A percentile compares a stretch with the other conserved stretches of the same genome.
These are phyloP conservation scores for Babyrousa celebensis DNA, from an alignment of 2,797 vertebrate genomes.

Conservation along the genomic window DNA sequence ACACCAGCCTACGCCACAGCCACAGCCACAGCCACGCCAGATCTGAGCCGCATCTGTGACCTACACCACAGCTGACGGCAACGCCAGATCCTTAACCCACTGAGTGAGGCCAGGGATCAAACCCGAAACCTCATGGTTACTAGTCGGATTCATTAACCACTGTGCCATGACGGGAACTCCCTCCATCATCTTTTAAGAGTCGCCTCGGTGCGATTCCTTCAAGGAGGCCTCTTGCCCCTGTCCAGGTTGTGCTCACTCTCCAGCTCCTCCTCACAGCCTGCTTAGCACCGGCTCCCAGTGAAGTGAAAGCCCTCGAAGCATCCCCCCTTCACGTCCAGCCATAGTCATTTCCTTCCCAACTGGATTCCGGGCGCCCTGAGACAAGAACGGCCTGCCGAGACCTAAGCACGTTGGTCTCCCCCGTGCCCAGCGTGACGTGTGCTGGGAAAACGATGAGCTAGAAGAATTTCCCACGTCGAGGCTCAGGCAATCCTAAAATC, in stretches of 20 bases:
- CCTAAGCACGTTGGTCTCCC: background rate
- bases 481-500: background rate
- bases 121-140: too few relatives aligned
- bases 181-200: background rate
- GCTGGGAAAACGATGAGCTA: background rate
- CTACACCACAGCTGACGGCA: too few relatives aligned
- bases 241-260: background rate
- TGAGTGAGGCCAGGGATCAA: too few relatives aligned
- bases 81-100: too few relatives aligned
- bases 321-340: fast-evolving
- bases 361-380: background rate
- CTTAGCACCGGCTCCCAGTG: background rate
- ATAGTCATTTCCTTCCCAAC: background rate
- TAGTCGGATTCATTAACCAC: background rate
- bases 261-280: fast-evolving
- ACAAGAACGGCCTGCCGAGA: background rate
- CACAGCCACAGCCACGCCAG: too few relatives aligned
- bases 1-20: too few relatives aligned
- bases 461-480: background rate
- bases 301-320: fast-evolving
- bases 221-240: fast-evolving
- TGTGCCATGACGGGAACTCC: background rate
- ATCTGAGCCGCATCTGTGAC: too few relatives aligned
- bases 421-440: background rate
- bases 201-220: fast-evolving